These are phyloP conservation scores for Thysanoteuthis rhombus DNA, from an alignment of 2,888 invertebrate species.

Conservation along the genomic window DNA sequence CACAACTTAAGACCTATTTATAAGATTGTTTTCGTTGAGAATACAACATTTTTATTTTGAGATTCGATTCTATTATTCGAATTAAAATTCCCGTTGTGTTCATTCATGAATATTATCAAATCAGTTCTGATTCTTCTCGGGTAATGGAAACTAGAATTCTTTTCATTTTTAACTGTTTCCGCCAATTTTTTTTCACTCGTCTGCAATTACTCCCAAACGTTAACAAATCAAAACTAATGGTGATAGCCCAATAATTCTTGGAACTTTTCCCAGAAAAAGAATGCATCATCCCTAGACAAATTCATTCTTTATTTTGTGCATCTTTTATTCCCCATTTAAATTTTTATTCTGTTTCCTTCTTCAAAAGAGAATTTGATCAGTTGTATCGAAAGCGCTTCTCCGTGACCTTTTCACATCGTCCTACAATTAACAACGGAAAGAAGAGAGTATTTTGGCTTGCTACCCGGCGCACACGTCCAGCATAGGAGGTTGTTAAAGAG, in stretches of 20 bases:
- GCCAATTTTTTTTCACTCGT: not conserved
- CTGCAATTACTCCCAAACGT: not conserved
- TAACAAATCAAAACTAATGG: not conserved
- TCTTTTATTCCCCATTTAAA: not conserved
- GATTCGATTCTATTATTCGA: too few species aligned
- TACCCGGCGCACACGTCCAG: not conserved
- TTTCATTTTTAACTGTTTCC: not conserved
- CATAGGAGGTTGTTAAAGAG: not conserved
- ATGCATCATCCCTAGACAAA: not conserved
- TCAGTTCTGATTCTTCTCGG: too few species aligned
- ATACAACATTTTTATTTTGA: too few species aligned
- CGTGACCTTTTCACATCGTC: not conserved
- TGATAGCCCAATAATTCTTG: not conserved
- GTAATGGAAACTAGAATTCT: too few species aligned
- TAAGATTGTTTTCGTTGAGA: too few species aligned
- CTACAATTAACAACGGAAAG: conserved; percentile 12
- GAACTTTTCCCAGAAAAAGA: not conserved
- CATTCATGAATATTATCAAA: too few species aligned
- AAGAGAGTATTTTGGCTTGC: not conserved
- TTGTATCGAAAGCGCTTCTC: not conserved
- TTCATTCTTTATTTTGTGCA: not conserved
- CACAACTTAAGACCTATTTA: too few species aligned
- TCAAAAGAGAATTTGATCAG: not conserved
- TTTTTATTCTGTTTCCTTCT: not conserved
- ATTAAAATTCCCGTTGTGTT: too few species aligned